Base-by-base conservation (phyloP, 2,888 invertebrate species). In the Scelioninae gen. 2 region DNA sequence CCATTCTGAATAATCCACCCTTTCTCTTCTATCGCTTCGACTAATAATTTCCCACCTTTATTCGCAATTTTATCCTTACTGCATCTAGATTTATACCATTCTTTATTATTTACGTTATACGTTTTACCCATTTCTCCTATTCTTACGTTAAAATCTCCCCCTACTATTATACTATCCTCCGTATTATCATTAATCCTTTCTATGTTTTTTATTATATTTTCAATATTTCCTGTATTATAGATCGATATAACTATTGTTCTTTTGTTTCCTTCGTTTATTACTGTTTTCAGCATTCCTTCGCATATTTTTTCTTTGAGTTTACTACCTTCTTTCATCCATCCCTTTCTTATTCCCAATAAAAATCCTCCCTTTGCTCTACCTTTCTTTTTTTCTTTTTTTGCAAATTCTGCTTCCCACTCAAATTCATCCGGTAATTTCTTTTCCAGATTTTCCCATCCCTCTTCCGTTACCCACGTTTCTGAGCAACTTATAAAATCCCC, bases 401-500 rank as follows among this genome's bases (percentile, higher is more conserved):
- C 37, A 67, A 63, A 0, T 13, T 1, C 18, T 0, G 1, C n/a
- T 13, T 58, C 18, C 58, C 69, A 69, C 4, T 3, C 18, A 31
- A 28, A 68, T 0, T 58, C 31, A 9, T 19, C n/a, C 10, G 48
- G 35, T 41, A 68, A 6, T 11, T 45, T 68, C 1, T 10, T 33
- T 39, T 55, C 39, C 7, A 60, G 10, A 2, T 18, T 41, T n/a
- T 55, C 25, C 64, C 69, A 57, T 2, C 33, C 64, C 13, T 69
- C 63, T 2, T 48, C 48, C 10, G 45, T 50, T 9, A 64, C 13
- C 69, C 73, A 73, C 18, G 64, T 64, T 28, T 69, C 73, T 2
- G 28, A 35, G 28, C 69, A 13, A n/a, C 48, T 55, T 43, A 73
- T 37, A 9, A 68, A 13, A 31, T 73, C 68, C 6, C 15, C 50